Evolutionary conservation across 2,888 invertebrate species (phyloP).

Genomic region (Aphodius sticticus): DNA sequence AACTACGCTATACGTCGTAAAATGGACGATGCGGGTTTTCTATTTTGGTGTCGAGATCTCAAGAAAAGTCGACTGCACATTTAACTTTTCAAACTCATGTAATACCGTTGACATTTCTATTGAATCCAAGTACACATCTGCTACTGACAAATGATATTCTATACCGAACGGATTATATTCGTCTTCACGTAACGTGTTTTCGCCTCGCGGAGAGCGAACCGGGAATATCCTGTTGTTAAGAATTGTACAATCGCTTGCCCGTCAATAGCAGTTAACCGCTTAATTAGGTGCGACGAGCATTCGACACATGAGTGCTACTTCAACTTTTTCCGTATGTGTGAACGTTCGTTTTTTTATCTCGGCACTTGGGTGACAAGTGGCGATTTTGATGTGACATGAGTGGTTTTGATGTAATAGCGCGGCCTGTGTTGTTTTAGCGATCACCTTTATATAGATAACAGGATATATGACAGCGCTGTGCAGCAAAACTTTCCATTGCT

Average conservation of each 20-base stretch:
- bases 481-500: neutral
- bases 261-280: neutral
- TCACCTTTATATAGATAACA: neutral
- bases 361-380: neutral
- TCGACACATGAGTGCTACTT: neutral
- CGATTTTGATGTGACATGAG: slow-evolving; percentile 4
- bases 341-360: neutral
- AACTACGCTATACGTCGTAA: too few species aligned
- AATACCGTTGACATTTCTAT: neutral
- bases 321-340: neutral
- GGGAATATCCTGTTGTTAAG: slow-evolving; percentile 4
- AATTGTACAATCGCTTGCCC: neutral
- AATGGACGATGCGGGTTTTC: neutral
- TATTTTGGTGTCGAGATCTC: neutral
- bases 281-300: neutral
- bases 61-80: neutral
- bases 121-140: neutral
- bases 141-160: neutral
- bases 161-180: neutral
- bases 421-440: neutral
- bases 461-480: neutral
- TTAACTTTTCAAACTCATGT: neutral
- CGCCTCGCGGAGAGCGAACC: neutral
- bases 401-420: neutral
- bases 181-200: neutral